These are phyloP conservation scores for Callopanchax toddi DNA, from an alignment of 2,113 vertebrate genomes.

Conservation along the genomic window DNA sequence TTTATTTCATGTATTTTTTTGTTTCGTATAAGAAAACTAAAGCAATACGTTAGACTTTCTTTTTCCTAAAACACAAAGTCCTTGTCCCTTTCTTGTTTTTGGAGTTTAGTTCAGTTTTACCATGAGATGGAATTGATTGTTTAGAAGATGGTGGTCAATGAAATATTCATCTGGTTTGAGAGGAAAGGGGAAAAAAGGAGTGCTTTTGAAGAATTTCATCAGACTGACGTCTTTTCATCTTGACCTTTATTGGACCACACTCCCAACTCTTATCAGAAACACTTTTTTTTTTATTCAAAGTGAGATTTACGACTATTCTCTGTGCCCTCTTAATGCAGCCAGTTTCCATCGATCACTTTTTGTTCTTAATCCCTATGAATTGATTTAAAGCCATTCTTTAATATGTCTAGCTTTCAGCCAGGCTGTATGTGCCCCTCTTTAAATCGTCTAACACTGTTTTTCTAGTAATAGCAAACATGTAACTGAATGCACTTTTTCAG, in stretches of 20 bases:
- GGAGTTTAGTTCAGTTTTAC: conserved; percentile 1
- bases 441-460: background rate
- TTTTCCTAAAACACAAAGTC: background rate
- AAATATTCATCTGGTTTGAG: conserved; percentile 66
- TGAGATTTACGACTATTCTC: background rate
- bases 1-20: no score
- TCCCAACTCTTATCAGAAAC: background rate
- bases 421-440: conserved; percentile 9
- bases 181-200: conserved; percentile 14
- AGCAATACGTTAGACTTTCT: no score
- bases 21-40: no score
- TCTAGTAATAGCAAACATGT: conserved; percentile 11
- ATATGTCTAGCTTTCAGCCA: background rate
- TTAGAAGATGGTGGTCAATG: conserved; percentile 51
- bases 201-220: conserved; percentile 38
- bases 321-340: background rate
- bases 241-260: conserved; percentile 16
- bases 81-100: background rate
- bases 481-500: conserved; percentile 4
- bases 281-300: conserved; percentile 6
- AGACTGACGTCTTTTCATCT: conserved; percentile 21
- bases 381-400: background rate
- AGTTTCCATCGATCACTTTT: background rate
- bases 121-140: conserved; percentile 49
- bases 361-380: background rate